Base-by-base conservation (phyloP, 2,888 invertebrate genomes). In the Cosmia trapezina region DNA sequence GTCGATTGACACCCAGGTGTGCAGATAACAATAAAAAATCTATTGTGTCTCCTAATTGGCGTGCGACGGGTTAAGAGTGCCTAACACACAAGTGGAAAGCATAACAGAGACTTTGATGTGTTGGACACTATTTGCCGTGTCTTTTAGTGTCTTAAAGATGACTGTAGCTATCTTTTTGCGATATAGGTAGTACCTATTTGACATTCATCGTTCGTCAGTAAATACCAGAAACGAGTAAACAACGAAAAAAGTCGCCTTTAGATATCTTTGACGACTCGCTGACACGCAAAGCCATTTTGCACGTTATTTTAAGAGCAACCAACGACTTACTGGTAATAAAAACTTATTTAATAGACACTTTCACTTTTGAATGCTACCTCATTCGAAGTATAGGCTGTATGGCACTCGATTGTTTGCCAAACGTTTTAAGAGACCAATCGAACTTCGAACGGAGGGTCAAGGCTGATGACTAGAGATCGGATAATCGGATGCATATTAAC, bases 381-480 rank as follows among this genome's bases (percentile, higher is more conserved):
- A 81, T 56, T 60, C 33, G n/a, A 59, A 57, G 28, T 53, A 59
- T 51, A 63, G 66, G 73, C 67, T 63, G 63, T 69, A 63, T 57
- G 19, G 2, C n/a, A 41, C 0, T 62, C 45, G 69, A 74, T 74
- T 75, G 71, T 67, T 72, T 71, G 67, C 41, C 66, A 37, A 73
- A 82, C 53, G 49, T 61, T 72, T 28, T 74, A n/a, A 53, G 64
- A 75, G 57, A 65, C 54, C 64, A 83, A 83, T 81, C 75, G 61
- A 83, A 83, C 72, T 75, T 79, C 51, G 41, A 78, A 70, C 64
- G 33, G 22, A 65, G 75, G 75, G 70, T 80, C 83, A 76, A 70
- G 67, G 72, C 17, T 51, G 60, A 28, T 79, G 79, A 79, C 80
- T n/a, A n/a, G n/a, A n/a, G n/a, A n/a, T n/a, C n/a, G n/a, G n/a